Base-by-base conservation (phyloP, 2,113 vertebrate genomes). In the Engystomops pustulosus region DNA sequence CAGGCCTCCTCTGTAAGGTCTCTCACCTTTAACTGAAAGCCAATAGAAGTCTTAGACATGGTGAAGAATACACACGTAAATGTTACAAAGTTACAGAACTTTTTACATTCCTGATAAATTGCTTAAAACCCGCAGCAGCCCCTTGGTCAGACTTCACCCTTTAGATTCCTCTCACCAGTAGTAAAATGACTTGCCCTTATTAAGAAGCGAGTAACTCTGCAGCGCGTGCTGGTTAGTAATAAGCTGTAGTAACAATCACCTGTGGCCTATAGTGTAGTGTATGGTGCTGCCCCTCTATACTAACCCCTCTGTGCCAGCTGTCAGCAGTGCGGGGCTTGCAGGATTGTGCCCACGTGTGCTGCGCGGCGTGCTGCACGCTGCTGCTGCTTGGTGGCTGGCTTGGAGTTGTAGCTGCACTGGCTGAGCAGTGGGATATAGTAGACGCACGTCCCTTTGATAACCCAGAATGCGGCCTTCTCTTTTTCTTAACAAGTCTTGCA, bases 341-440 rank as follows among this genome's bases (percentile, higher is more conserved):
- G 68, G 34, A n/a, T 27, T 25, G 20, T 14, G 30, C 49, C 76
- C 53, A 47, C 89, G 84, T 75, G 89, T 90, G 89, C 91, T 85
- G 88, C 94, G 91, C 92, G 91, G 95, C 95, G 95, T 96, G 96
- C 93, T 95, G 93, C 94, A 90, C 93, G 89, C 94, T 95, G 95
- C 94, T 95, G 95, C 96, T 97, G 95, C 93, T 51, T 93, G 93
- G 93, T 94, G 94, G 95, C 94, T 93, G 94, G 96, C 96, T 96
- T 94, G 86, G 91, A 92, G 95, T 6, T 18, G 34, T 3, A 30
- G 95, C 95, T 95, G 92, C 90, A 88, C 92, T 93, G 90, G 92
- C 94, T 94, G 91, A 51, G 92, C 93, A 91, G 89, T 55, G 91
- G 87, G 27, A 17, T n/a, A 41, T 17, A 44, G 47, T 2, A 51